phyloP scores from a whole-genome alignment of 2,113 vertebrate species.

The Nanorana parkeri region DNA sequence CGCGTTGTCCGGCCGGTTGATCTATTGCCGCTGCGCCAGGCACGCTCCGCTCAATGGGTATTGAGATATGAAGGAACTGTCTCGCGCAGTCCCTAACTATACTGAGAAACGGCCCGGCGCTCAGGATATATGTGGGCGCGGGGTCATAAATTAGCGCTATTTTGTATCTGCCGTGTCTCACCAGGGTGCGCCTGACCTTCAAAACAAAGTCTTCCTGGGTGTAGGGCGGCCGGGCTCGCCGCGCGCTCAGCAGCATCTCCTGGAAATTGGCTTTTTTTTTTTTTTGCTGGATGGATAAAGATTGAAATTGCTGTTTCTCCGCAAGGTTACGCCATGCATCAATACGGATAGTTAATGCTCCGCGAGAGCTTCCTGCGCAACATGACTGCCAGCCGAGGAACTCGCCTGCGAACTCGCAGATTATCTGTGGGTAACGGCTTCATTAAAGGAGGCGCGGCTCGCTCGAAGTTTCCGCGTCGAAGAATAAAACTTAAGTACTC shows the following conservation, averaged over 20 bases:
- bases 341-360: neutral
- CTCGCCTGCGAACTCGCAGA: neutral
- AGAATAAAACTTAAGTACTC: no score
- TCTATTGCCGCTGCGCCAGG: constrained; percentile 30
- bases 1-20: constrained; percentile 33
- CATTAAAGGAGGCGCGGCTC: no score
- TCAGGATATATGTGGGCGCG: constrained; percentile 34
- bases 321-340: constrained; percentile 36
- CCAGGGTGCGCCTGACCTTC: constrained; percentile 19
- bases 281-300: constrained; percentile 3
- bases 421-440: no score
- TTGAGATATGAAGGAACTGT: constrained; percentile 58
- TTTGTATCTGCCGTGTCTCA: constrained; percentile 35
- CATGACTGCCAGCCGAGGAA: neutral
- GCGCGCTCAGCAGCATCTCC: constrained; percentile 16
- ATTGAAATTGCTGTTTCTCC: constrained; percentile 19
- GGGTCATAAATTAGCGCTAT: constrained; percentile 11
- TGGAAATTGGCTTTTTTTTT: constrained; percentile 24
- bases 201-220: constrained; percentile 31
- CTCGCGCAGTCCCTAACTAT: constrained; percentile 38
- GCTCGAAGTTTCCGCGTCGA: no score
- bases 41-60: constrained; percentile 45
- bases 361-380: neutral
- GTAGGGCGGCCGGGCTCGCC: neutral
- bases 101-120: constrained; percentile 47